A percentile compares a stretch with the other conserved stretches of the same genome.
Conservation (phyloP, 2,888 invertebrate species). For the Ormyrus thymus region DNA sequence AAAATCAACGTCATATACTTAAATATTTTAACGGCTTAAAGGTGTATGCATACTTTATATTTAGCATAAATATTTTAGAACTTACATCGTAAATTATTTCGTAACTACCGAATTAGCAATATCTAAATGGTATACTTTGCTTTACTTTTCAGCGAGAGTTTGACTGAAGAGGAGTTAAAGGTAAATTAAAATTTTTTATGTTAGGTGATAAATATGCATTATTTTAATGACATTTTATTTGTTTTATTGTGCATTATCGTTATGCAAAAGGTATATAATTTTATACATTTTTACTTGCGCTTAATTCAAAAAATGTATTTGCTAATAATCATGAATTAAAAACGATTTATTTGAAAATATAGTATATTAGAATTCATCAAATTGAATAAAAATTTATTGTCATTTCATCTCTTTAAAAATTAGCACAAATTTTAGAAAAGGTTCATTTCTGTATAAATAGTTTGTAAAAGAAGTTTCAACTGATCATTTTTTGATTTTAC, state of each 20-base stretch:
- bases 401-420: conserved; percentile 4
- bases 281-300: neutral
- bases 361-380: neutral
- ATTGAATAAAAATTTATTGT: neutral
- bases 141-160: conserved; percentile 63
- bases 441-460: neutral
- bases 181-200: conserved; percentile 58
- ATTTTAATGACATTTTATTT: conserved; percentile 14
- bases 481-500: neutral
- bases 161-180: conserved; percentile 68
- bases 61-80: neutral
- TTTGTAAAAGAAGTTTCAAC: neutral
- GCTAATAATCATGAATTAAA: neutral
- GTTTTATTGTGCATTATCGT: conserved; percentile 22
- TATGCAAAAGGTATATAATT: conserved; percentile 36
- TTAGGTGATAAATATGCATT: neutral
- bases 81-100: too few relatives aligned
- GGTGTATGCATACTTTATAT: conserved; percentile 2
- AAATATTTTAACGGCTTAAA: conserved; percentile 55
- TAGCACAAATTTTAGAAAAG: conserved; percentile 20
- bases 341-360: too few relatives aligned
- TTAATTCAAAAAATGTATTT: neutral
- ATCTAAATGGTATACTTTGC: conserved; percentile 18
- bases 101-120: too few relatives aligned
- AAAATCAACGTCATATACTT: conserved; percentile 48